Evolutionary conservation across 2,797 vertebrate genomes (phyloP).

Genomic region (Enteromius afrohamiltoni): DNA sequence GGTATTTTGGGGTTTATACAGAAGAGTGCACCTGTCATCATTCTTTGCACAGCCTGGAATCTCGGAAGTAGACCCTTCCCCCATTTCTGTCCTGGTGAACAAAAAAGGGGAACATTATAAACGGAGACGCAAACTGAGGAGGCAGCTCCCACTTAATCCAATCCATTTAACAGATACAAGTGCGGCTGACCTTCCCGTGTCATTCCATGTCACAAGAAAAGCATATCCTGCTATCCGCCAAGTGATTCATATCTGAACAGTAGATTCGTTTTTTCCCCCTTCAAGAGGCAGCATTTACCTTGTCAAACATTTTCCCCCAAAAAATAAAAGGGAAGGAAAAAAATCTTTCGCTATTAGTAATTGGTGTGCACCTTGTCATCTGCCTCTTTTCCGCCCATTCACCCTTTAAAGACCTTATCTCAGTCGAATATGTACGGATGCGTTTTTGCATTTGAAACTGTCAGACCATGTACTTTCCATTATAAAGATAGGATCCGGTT

Average conservation of each 20-base stretch:
- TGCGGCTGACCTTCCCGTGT: constrained; percentile 81
- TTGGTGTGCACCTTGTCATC: constrained; percentile 77
- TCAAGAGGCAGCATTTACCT: constrained; percentile 73
- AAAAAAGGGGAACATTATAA: constrained; percentile 77
- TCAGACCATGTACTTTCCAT: constrained; percentile 91
- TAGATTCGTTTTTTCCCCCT: constrained; percentile 71
- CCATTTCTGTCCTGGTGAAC: constrained; percentile 67
- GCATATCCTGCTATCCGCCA: constrained; percentile 68
- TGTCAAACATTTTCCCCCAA: constrained; percentile 74
- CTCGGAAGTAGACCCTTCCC: constrained; percentile 64
- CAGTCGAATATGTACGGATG: constrained; percentile 80
- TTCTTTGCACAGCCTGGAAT: constrained; percentile 64
- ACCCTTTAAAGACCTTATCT: constrained; percentile 80
- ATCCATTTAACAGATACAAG: constrained; percentile 79
- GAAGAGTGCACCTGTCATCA: constrained; percentile 75
- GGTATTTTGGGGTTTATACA: constrained; percentile 56
- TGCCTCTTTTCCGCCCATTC: constrained; percentile 63
- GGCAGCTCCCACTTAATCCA: constrained; percentile 80
- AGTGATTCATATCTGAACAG: constrained; percentile 75
- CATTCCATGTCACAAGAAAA: constrained; percentile 77
- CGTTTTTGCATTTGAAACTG: constrained; percentile 87
- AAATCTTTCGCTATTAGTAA: constrained; percentile 80
- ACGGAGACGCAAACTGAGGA: constrained; percentile 71
- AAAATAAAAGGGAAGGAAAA: constrained; percentile 58
- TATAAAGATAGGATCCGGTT: constrained; percentile 94